A percentile compares a stretch with the other conserved stretches of the same genome.
Conservation (phyloP, 2,888 invertebrate species). For the Danaus chrysippus region DNA sequence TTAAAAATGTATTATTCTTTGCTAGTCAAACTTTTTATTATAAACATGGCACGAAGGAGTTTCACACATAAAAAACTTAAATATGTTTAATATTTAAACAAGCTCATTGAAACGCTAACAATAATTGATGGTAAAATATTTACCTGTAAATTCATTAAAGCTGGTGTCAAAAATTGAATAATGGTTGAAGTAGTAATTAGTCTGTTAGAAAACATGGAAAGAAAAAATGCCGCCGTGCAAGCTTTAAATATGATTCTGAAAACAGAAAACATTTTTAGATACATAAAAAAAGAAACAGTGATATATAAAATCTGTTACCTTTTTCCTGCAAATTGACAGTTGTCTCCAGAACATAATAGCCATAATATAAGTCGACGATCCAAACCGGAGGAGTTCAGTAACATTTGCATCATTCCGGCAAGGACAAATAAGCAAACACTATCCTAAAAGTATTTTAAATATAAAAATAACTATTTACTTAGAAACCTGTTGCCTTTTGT, state of each 20-base stretch:
- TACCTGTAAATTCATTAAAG: constrained; percentile 43
- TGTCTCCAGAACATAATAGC: constrained; percentile 47
- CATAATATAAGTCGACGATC: constrained; percentile 52
- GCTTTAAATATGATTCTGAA: constrained; percentile 56
- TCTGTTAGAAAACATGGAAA: constrained; percentile 53
- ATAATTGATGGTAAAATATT: constrained; percentile 14
- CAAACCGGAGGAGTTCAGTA: constrained; percentile 54
- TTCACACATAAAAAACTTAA: too few relatives aligned
- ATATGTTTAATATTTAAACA: not conserved
- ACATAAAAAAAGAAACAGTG: not conserved
- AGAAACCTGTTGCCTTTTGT: too few relatives aligned
- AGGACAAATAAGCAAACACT: constrained; percentile 46
- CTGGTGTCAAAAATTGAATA: constrained; percentile 42
- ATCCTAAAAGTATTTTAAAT: constrained; percentile 42
- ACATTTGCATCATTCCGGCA: constrained; percentile 46
- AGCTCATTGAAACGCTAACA: not conserved
- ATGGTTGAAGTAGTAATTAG: constrained; percentile 46
- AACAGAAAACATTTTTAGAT: not conserved
- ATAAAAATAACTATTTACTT: not conserved
- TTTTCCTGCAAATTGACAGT: constrained; percentile 42
- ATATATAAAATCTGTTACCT: constrained; percentile 36
- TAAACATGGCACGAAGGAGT: too few relatives aligned
- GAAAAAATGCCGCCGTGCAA: constrained; percentile 49
- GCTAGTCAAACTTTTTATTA: too few relatives aligned
- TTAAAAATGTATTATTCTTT: too few relatives aligned